phyloP scores from a whole-genome alignment of 2,113 vertebrate genomes.

The Scatophagus argus region DNA sequence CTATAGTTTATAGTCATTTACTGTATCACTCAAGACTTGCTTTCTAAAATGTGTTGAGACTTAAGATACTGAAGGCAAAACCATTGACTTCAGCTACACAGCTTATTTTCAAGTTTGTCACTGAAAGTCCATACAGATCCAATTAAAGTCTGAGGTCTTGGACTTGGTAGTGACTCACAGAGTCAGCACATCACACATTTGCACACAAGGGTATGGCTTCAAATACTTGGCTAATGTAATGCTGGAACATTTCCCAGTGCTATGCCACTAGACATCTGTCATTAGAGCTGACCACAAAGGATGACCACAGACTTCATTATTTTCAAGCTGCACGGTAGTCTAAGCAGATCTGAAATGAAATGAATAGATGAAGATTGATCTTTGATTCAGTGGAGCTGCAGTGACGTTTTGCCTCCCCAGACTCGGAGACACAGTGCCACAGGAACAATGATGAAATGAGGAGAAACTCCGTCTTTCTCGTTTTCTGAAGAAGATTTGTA shows the following conservation, averaged over 20 bases:
- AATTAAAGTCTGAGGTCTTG: constrained; percentile 20
- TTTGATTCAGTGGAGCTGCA: constrained; percentile 9
- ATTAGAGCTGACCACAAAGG: neutral
- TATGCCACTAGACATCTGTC: constrained; percentile 16
- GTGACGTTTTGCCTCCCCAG: constrained; percentile 28
- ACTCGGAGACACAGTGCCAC: constrained; percentile 38
- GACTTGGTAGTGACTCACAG: neutral
- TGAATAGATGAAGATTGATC: constrained; percentile 29
- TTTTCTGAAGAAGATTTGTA: constrained; percentile 46
- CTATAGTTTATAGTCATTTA: neutral
- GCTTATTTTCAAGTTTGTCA: constrained; percentile 33
- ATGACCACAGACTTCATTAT: neutral
- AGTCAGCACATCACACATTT: constrained; percentile 41
- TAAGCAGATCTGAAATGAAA: neutral
- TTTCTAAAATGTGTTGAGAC: neutral
- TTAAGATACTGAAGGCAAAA: neutral
- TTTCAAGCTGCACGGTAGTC: neutral
- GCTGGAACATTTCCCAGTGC: constrained; percentile 20
- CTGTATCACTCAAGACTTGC: neutral
- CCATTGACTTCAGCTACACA: neutral
- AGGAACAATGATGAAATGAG: constrained; percentile 69
- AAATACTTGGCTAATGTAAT: constrained; percentile 1
- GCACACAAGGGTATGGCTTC: neutral
- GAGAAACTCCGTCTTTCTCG: constrained; percentile 62
- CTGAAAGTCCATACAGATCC: constrained; percentile 28